phyloP scores from a whole-genome alignment of 2,888 invertebrate genomes.

The Euplagia quadripunctaria region DNA sequence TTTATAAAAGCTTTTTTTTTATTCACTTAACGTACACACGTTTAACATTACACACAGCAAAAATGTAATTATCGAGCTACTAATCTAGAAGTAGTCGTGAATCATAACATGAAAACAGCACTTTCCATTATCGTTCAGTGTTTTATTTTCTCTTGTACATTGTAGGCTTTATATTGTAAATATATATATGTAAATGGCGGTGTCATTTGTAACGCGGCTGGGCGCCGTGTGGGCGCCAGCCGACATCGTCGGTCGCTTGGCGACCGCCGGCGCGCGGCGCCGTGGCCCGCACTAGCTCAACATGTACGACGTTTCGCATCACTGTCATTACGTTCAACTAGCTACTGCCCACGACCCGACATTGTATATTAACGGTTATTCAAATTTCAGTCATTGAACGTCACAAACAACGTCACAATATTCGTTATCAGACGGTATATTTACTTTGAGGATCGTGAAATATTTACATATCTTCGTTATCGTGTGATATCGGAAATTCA shows the following conservation, averaged over 20 bases:
- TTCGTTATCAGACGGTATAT: conserved; percentile 8
- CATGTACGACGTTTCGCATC: conserved; percentile 37
- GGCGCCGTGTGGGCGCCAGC: conserved; percentile 63
- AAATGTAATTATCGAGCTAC: conserved; percentile 8
- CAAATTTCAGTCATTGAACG: conserved; percentile 37
- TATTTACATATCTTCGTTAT: conserved; percentile 1
- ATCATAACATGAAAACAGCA: conserved; percentile 34
- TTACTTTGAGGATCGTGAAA: conserved; percentile 9
- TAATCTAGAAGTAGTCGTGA: conserved; percentile 27
- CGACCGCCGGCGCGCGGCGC: conserved; percentile 48
- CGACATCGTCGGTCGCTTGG: conserved; percentile 45
- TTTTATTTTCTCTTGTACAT: conserved; percentile 21
- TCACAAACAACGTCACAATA: conserved; percentile 37
- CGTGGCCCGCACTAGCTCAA: conserved; percentile 3
- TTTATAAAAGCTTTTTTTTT: not conserved
- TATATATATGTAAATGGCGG: conserved; percentile 24
- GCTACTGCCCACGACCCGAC: conserved; percentile 34
- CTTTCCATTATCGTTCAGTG: conserved; percentile 33
- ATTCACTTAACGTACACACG: not conserved
- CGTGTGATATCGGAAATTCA: conserved; percentile 2
- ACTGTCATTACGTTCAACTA: conserved; percentile 44
- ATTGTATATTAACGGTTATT: conserved; percentile 40
- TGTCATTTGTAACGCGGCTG: conserved; percentile 58
- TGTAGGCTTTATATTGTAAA: conserved; percentile 15
- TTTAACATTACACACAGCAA: not conserved